Base-by-base conservation (phyloP, 2,113 vertebrate species). In the Emydocephalus ijimae region DNA sequence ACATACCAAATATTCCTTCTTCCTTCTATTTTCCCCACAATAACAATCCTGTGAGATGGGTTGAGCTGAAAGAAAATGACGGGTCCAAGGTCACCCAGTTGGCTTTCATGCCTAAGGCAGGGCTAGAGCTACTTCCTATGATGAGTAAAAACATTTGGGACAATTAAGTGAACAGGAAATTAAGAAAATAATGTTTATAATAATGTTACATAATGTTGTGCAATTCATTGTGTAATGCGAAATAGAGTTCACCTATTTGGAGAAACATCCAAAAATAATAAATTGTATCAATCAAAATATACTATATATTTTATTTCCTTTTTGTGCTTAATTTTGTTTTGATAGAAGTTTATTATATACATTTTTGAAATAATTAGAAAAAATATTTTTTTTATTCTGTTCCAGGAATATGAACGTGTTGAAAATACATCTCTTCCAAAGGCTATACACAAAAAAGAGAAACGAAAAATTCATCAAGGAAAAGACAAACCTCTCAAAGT, bases 401-500 rank as follows among this genome's bases (percentile, higher is more conserved):
- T 94, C 88, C 91, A 98, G 98, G 98, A 98, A 85, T 93, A 95
- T 96, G 98, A 97, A 96, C 97, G 93, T 94, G 92, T 96, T 94
- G 98, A 98, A 95, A 95, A 96, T 57, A 94, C 97, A 93, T 98
- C 98, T 52, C 97, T 98, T 93, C 98, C 98, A 92, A 98, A 98
- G 95, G 97, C 96, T 95, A 96, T 96, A 88, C 98, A 98, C 91
- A 99, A 99, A 96, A 99, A 98, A 95, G 98, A 99, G 85, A 99
- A 98, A 96, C 98, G 98, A 96, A 99, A 98, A 97, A 98, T 96
- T 93, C 98, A 98, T 52, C 98, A 99, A 96, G 98, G 98, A 91
- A 99, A 99, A 97, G 98, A 99, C 94, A 99, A 98, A 97, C 98
- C 98, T 96, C 95, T 97, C 57, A 99, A 98, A 0, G 98, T 99